These are phyloP conservation scores for Cygnus buccinator DNA, from an alignment of 2,113 vertebrate genomes.

Conservation along the genomic window DNA sequence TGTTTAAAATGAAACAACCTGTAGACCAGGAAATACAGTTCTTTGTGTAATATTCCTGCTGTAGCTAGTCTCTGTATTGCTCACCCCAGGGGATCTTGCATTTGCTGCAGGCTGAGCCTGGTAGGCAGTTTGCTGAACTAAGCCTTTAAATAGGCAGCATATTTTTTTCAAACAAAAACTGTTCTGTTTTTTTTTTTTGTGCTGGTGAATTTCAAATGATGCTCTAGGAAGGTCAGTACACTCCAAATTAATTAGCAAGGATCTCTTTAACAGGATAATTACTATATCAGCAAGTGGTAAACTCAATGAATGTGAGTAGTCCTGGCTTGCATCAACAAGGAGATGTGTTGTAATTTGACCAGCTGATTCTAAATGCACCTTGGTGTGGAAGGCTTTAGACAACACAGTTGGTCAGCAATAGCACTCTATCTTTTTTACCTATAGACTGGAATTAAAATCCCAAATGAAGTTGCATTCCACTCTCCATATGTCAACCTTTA, in stretches of 20 bases:
- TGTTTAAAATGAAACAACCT: conserved; percentile 24
- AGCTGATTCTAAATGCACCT: background rate
- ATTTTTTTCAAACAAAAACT: background rate
- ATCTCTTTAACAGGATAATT: conserved; percentile 45
- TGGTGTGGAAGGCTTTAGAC: background rate
- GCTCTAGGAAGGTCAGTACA: conserved; percentile 7
- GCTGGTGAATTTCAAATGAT: conserved; percentile 50
- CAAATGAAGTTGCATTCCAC: background rate
- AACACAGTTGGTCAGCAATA: background rate
- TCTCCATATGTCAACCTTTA: background rate
- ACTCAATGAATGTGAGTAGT: background rate
- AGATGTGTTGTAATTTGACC: background rate
- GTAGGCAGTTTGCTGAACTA: background rate
- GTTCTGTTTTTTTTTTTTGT: background rate
- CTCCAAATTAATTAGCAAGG: conserved; percentile 57
- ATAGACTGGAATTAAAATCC: conserved; percentile 18
- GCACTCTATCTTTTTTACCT: background rate
- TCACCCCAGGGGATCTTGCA: conserved; percentile 3
- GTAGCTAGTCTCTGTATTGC: background rate
- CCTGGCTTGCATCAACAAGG: background rate
- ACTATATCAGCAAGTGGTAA: conserved; percentile 40
- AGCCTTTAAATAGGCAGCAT: conserved; percentile 27
- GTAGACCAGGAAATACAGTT: conserved; percentile 11
- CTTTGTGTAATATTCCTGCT: conserved; percentile 29
- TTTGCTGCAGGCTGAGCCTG: conserved; percentile 31